phyloP scores from a whole-genome alignment of 2,888 invertebrate genomes.

The Ligdia adustata region DNA sequence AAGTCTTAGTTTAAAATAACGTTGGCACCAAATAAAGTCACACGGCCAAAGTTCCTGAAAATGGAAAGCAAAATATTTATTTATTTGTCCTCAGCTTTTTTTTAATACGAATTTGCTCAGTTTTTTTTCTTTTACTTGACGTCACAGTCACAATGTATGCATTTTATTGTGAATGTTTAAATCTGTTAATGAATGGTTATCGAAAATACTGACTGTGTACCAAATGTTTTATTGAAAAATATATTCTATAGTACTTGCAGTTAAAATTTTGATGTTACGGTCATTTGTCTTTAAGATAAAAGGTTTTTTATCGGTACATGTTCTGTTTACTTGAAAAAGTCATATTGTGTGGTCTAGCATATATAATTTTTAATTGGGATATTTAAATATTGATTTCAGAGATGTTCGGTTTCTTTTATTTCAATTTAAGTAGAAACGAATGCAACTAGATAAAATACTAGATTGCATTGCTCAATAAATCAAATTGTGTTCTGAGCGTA shows the following conservation, averaged over 20 bases:
- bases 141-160: slow-evolving; percentile 22
- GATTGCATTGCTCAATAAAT: no score
- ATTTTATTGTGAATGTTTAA: slow-evolving; percentile 48
- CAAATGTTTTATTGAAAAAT: slow-evolving; percentile 58
- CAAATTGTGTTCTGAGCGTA: no score
- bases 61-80: neutral
- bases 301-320: slow-evolving; percentile 41
- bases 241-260: slow-evolving; percentile 54
- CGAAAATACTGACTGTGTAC: slow-evolving; percentile 52
- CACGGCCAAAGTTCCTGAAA: slow-evolving; percentile 1
- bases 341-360: slow-evolving; percentile 28
- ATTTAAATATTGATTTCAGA: no score
- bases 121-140: slow-evolving; percentile 20
- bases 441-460: no score
- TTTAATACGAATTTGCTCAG: slow-evolving; percentile 20
- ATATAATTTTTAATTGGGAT: no score
- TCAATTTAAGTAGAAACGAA: no score
- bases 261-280: slow-evolving; percentile 57
- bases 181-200: slow-evolving; percentile 67
- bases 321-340: slow-evolving; percentile 30
- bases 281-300: slow-evolving; percentile 61
- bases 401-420: no score
- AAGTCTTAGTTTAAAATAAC: no score
- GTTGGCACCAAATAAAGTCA: neutral
- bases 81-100: neutral